Base-by-base conservation (phyloP, 2,113 vertebrate genomes). In the Pseudopipra pipra region DNA sequence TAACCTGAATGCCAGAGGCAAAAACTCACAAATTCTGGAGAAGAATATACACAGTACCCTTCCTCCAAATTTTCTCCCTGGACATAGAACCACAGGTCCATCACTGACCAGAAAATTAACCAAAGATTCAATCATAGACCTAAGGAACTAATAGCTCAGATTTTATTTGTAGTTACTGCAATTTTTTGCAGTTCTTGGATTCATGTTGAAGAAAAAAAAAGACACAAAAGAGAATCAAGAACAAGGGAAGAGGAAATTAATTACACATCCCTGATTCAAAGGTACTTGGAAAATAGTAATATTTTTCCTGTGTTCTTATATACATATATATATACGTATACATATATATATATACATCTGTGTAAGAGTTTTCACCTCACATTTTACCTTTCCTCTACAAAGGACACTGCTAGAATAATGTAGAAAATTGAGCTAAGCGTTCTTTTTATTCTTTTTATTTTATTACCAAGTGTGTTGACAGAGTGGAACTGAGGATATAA, bases 1-100 rank as follows among this genome's bases (percentile, higher is more conserved):
- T 54, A 90, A 85, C 88, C 79, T 73, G 66, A 93, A 74, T 44
- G 85, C 85, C 63, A 94, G 82, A 92, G 85, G 90, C 55, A 0
- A 95, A 95, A 92, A 3, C 23, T 91, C 65, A 65, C 71, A 87
- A 85, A 80, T 94, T 88, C 82, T 76, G 47, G 67, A 80, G 54
- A 76, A 87, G 82, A 86, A 85, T 58, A 68, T 43, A 16, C 54
- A 51, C 19, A 61, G 8, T 54, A 39, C 13, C 22, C 74, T 59
- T 27, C 39, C 25, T 10, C 23, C 19, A 4, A 43, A 46, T 65
- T 46, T 9, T 9, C 14, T 87, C 22, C 19, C 24, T 85, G 49
- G 44, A 85, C 28, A 31, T 4, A 25, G 28, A 91, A 19, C 8
- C 85, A 54, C 31, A 86, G 31, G 28, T 74, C 41, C 39, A 65